phyloP scores from a whole-genome alignment of 2,113 vertebrate genomes.

The Phasianus colchicus region DNA sequence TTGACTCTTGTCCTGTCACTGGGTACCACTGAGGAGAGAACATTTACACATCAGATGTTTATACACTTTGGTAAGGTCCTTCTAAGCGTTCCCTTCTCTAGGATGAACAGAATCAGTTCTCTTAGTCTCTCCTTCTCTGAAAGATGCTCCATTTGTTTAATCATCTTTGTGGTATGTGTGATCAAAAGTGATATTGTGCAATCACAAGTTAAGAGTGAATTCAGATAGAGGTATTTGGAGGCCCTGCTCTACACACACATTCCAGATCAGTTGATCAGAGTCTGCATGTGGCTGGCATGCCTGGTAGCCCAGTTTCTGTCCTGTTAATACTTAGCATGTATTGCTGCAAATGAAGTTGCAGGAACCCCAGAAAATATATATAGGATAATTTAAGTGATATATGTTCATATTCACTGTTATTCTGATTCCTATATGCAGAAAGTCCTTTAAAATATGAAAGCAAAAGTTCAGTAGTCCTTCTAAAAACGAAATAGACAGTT shows the following conservation, averaged over 20 bases:
- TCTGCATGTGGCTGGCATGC: not conserved
- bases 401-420: not conserved
- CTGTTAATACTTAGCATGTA: not conserved
- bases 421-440: not conserved
- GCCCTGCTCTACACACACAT: not conserved
- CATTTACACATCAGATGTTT: not conserved
- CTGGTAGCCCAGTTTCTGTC: not conserved
- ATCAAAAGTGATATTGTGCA: not conserved
- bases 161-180: conserved; percentile 12
- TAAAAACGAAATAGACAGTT: not conserved
- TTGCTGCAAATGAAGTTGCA: not conserved
- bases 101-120: not conserved
- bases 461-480: not conserved
- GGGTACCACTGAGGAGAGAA: not conserved
- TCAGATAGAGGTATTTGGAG: not conserved
- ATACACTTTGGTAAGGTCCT: not conserved
- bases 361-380: not conserved
- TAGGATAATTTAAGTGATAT: not conserved
- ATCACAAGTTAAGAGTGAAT: not conserved
- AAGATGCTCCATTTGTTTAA: conserved; percentile 1
- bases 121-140: not conserved
- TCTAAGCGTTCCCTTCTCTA: not conserved
- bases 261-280: not conserved
- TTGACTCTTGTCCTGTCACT: not conserved
- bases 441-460: not conserved